Percentiles rank a stretch among this genome's conserved stretches.
These are phyloP conservation scores for Tursiops truncatus DNA, from an alignment of 2,113 vertebrate species.

Conservation along the genomic window DNA sequence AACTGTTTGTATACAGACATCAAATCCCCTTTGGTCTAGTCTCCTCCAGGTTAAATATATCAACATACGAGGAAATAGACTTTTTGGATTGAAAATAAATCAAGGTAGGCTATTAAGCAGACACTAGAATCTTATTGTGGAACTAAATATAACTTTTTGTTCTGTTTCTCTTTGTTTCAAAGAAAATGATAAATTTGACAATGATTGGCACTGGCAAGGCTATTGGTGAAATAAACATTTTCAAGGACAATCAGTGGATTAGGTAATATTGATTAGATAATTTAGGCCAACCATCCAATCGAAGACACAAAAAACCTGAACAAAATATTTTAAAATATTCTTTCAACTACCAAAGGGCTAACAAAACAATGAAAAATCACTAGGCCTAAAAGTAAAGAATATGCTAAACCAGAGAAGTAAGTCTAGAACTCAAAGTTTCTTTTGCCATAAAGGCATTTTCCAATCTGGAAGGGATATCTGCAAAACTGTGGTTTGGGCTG, in stretches of 20 bases:
- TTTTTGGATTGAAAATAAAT: not conserved
- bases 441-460: not conserved
- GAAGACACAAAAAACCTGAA: not conserved
- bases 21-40: not conserved
- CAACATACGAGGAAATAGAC: not conserved
- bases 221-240: not conserved
- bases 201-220: not conserved
- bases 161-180: conserved; percentile 5
- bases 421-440: not conserved
- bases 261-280: not conserved
- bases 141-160: not conserved
- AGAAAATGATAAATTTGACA: conserved; percentile 15
- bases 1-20: not conserved
- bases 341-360: not conserved
- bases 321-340: not conserved
- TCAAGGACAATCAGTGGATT: not conserved
- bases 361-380: not conserved
- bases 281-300: not conserved
- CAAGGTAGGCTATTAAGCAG: not conserved
- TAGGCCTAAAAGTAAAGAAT: not conserved
- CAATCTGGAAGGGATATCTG: not conserved
- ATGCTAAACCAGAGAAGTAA: not conserved
- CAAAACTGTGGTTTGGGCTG: not conserved
- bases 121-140: not conserved
- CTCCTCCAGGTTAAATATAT: not conserved